Evolutionary conservation across 2,888 invertebrate species (phyloP).

Genomic region (Masnerella sp.): DNA sequence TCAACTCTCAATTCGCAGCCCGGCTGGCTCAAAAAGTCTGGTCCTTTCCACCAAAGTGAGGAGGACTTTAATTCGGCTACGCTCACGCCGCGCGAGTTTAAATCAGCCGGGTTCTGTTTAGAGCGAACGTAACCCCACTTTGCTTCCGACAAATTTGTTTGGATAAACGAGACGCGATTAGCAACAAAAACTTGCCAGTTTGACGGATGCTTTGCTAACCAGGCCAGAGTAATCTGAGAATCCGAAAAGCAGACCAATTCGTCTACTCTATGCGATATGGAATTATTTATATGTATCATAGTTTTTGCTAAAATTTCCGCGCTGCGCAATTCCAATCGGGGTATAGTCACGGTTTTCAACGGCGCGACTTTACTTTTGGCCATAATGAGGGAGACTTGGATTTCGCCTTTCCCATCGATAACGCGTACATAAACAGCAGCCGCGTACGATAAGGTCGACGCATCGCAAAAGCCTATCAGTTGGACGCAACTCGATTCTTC

Average conservation of each 20-base stretch:
- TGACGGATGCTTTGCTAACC: background rate
- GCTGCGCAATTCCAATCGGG: conserved; percentile 7
- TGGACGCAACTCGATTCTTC: background rate
- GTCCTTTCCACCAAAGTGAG: background rate
- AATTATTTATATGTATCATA: background rate
- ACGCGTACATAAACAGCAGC: background rate
- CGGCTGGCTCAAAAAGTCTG: background rate
- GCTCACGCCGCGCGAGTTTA: background rate
- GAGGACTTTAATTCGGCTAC: background rate
- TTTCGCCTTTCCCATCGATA: background rate
- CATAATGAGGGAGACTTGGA: background rate
- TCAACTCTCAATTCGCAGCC: background rate
- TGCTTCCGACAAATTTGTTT: background rate
- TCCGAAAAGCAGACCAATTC: background rate
- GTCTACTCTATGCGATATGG: background rate
- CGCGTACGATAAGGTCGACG: conserved; percentile 2
- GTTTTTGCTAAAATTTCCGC: background rate
- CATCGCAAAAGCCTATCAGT: conserved; percentile 4
- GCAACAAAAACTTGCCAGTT: background rate
- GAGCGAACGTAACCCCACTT: background rate
- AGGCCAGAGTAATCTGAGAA: background rate
- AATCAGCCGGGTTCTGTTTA: background rate
- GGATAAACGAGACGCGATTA: background rate
- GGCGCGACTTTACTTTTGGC: background rate
- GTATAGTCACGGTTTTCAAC: background rate